Conservation (phyloP, 2,113 vertebrate genomes). For the Brachionichthys hirsutus region DNA sequence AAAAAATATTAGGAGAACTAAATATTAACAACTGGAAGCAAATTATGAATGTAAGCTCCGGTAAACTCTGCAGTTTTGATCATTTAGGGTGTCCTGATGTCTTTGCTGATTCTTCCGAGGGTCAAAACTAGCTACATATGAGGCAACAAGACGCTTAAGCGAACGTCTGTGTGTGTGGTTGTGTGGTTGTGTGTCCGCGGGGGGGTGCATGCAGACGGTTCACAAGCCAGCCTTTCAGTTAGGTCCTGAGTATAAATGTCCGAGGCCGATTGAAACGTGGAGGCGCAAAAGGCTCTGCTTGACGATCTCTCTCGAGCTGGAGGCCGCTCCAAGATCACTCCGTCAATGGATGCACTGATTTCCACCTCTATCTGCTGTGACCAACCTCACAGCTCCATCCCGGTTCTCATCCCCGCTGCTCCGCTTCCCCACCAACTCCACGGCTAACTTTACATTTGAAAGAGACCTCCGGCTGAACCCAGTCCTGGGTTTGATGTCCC, state of each 20-base stretch:
- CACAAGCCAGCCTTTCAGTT: conserved; percentile 78
- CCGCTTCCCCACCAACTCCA: conserved; percentile 32
- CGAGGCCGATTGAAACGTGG: conserved; percentile 74
- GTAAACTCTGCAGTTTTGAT: too few relatives aligned
- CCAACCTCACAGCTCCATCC: conserved; percentile 42
- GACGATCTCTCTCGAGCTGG: conserved; percentile 61
- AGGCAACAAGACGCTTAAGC: conserved; percentile 34
- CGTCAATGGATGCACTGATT: conserved; percentile 66
- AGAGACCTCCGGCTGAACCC: conserved; percentile 53
- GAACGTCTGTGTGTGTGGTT: conserved; percentile 31
- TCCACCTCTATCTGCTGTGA: conserved; percentile 56
- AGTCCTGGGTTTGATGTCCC: conserved; percentile 32
- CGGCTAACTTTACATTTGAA: conserved; percentile 50
- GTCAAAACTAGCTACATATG: conserved; percentile 61
- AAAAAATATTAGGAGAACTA: too few relatives aligned
- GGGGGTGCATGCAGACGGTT: conserved; percentile 69
- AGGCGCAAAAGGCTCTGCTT: conserved; percentile 72
- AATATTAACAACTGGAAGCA: neutral
- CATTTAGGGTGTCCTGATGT: too few relatives aligned
- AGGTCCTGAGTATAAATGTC: conserved; percentile 76
- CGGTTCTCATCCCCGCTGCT: conserved; percentile 30
- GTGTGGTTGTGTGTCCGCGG: conserved; percentile 17
- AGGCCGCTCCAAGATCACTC: conserved; percentile 76
- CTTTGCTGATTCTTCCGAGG: conserved; percentile 28
- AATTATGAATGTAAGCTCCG: conserved; percentile 41